Evolutionary conservation across 2,113 vertebrate species (phyloP).

Genomic region (Nibea coibor): DNA sequence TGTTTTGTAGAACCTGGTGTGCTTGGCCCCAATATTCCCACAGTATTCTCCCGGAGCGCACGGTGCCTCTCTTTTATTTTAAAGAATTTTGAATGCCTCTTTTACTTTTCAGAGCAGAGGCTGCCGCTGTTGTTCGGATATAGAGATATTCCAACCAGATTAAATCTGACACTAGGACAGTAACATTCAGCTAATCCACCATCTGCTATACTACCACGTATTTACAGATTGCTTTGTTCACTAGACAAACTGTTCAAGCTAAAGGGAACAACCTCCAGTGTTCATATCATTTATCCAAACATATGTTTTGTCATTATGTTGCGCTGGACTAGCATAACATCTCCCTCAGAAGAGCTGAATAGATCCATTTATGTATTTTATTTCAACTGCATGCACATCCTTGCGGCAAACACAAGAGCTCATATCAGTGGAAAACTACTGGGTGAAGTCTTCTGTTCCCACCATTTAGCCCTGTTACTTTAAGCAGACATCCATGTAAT

Average conservation of each 20-base stretch:
- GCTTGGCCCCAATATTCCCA: background rate
- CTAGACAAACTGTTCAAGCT: background rate
- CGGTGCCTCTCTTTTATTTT: background rate
- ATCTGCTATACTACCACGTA: background rate
- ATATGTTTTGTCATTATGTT: background rate
- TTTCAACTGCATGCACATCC: background rate
- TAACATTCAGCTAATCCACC: background rate
- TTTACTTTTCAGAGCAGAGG: background rate
- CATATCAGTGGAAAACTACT: background rate
- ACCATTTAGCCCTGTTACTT: background rate
- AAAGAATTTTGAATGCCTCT: background rate
- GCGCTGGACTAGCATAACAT: too few species aligned
- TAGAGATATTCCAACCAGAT: background rate
- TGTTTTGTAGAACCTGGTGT: background rate
- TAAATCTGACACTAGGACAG: background rate
- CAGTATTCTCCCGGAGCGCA: background rate
- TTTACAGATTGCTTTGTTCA: conserved; percentile 9
- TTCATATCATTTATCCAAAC: background rate
- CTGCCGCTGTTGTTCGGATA: background rate
- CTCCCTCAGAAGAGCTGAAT: background rate
- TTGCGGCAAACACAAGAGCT: background rate
- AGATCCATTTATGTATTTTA: too few species aligned
- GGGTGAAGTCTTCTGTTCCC: background rate
- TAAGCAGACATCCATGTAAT: background rate
- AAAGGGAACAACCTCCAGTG: background rate